Evolutionary conservation across 2,113 vertebrate genomes (phyloP).

Genomic region (Gymnocephalus cernua): DNA sequence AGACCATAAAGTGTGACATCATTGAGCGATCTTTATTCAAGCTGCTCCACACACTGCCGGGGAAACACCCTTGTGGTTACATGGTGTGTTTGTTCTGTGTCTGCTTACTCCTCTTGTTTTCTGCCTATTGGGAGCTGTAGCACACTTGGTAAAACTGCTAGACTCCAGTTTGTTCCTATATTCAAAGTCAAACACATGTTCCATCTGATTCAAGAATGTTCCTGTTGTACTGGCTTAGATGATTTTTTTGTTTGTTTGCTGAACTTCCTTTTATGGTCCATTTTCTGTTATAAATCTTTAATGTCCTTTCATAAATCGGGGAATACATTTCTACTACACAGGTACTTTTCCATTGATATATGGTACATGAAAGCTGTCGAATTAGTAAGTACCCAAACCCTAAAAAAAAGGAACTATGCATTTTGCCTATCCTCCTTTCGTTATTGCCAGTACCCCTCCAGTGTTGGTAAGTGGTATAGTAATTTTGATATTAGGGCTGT

Average conservation of each 20-base stretch:
- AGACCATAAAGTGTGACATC: conserved; percentile 8
- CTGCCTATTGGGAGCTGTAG: conserved; percentile 28
- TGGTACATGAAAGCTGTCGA: not conserved
- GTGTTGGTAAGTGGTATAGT: no score
- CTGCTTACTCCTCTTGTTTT: conserved; percentile 16
- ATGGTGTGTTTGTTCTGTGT: conserved; percentile 11
- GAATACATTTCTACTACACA: no score
- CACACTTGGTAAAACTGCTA: conserved; percentile 8
- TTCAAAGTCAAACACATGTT: conserved; percentile 27
- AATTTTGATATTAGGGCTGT: no score
- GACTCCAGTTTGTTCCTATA: conserved; percentile 16
- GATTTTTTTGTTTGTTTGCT: not conserved
- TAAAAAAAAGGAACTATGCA: no score
- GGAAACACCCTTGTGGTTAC: conserved; percentile 24
- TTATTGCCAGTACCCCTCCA: no score
- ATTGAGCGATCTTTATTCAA: conserved; percentile 2
- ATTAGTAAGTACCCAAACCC: no score
- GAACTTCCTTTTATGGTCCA: not conserved
- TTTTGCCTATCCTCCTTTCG: no score
- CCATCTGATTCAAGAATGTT: conserved; percentile 6
- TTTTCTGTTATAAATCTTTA: not conserved
- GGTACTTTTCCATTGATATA: not conserved
- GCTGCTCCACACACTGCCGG: conserved; percentile 15
- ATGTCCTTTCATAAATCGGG: not conserved
- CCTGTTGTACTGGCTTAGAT: conserved; percentile 1